A percentile compares a stretch with the other conserved stretches of the same genome.
phyloP scores from a whole-genome alignment of 2,113 vertebrate species.

The Glaucomys volans region DNA sequence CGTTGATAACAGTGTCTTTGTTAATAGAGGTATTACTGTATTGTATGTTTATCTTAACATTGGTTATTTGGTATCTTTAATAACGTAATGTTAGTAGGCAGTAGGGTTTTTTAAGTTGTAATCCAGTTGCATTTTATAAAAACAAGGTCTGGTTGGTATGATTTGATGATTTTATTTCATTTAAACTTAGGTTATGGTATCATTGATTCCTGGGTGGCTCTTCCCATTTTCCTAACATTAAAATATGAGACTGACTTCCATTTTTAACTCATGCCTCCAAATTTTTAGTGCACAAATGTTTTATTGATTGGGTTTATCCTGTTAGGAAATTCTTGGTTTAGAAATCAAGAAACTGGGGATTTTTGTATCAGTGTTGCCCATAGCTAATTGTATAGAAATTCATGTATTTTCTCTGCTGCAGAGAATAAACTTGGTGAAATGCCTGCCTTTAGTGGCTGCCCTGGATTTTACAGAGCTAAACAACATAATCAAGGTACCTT shows the following conservation, averaged over 20 bases:
- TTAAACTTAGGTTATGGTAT: neutral
- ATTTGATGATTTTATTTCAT: constrained; percentile 2
- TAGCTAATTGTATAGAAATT: neutral
- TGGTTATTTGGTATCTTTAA: neutral
- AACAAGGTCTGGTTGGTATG: neutral
- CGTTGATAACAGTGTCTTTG: neutral
- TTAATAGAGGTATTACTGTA: constrained; percentile 62
- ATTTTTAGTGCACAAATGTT: neutral
- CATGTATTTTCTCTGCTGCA: neutral
- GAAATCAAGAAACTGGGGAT: neutral
- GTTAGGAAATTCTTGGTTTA: neutral
- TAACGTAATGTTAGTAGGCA: neutral
- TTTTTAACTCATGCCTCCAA: neutral
- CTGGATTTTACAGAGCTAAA: neutral
- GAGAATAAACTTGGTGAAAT: neutral
- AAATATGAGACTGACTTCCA: neutral
- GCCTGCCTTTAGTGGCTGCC: too few species aligned
- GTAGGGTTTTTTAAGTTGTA: neutral
- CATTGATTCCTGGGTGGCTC: neutral
- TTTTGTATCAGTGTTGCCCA: neutral
- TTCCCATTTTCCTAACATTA: neutral
- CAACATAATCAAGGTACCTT: neutral
- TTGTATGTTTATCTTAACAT: neutral
- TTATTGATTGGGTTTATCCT: neutral
- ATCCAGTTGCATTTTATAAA: neutral